These are phyloP conservation scores for Daboia siamensis DNA, from an alignment of 2,113 vertebrate species.

Conservation along the genomic window DNA sequence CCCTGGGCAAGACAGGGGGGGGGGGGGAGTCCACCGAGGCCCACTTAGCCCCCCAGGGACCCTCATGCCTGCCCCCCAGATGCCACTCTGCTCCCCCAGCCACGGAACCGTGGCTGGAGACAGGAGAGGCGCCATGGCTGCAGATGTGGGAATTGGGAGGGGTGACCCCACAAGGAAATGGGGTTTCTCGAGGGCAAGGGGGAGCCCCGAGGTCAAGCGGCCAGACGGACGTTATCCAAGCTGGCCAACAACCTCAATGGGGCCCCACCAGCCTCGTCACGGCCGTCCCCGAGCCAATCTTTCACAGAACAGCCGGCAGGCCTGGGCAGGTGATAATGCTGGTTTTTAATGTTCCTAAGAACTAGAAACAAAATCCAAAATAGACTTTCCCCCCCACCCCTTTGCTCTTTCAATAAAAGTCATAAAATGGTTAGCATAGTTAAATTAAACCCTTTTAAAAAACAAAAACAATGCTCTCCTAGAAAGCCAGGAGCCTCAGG, in stretches of 20 bases:
- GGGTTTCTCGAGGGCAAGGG: too few relatives aligned
- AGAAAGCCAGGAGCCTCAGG: conserved; percentile 38
- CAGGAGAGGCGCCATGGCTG: background rate
- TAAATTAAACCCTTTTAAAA: conserved; percentile 65
- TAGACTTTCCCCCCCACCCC: conserved; percentile 54
- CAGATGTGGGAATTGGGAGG: background rate
- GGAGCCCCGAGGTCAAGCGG: too few relatives aligned
- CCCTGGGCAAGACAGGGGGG: background rate
- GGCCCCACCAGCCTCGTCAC: too few relatives aligned
- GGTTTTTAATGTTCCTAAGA: conserved; percentile 65
- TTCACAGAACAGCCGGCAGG: background rate
- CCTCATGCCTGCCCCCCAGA: background rate
- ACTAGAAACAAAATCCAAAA: conserved; percentile 69
- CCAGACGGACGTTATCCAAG: too few relatives aligned
- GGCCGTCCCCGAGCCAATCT: rapidly evolving
- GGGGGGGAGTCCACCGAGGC: background rate
- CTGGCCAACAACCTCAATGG: background rate
- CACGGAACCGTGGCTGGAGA: background rate
- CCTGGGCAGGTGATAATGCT: conserved; percentile 47
- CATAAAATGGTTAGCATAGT: conserved; percentile 67
- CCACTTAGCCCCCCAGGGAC: background rate
- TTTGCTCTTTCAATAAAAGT: conserved; percentile 63
- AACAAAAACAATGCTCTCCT: conserved; percentile 46
- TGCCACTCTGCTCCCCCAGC: background rate
- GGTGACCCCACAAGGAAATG: background rate